Evolutionary conservation across 2,797 vertebrate species (phyloP), one percentile per base, ranked within the genome.

Genomic region (Ara ararauna): DNA sequence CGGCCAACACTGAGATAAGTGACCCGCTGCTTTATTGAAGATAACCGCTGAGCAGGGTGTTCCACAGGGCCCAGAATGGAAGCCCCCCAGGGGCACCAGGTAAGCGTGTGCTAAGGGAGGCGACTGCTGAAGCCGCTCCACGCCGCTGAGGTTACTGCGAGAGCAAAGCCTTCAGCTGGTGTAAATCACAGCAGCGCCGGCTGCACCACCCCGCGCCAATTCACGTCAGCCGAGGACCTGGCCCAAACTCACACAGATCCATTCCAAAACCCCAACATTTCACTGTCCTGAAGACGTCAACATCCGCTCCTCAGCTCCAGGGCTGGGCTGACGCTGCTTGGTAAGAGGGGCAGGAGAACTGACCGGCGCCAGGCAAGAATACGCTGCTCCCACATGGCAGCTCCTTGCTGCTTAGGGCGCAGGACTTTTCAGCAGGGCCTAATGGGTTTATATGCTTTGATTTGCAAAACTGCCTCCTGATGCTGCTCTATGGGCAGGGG

Each of bases 271-370:
- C 16, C 16, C 32, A 4, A 17, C 0, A 14, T 72, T 89, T 88
- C 53, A 47, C 87, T 78, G 92, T 92, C 76, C 70, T 73, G 94
- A 30, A 94, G 96, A 97, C 54, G 73, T 92, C 95, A 91, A 50
- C 50, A 3, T 73, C 92, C 78, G 51, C 75, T 91, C 76, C 85
- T 60, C 82, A 60, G 89, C 82, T 81, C 8, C 4, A 16, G 6
- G 16, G 84, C 66, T 17, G 32, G 42, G 71, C 79, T 48, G 61
- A 80, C 40, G 60, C 79, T 0, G 8, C 30, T 11, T 9, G 5
- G 82, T 16, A 6, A 27, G 83, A 85, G 68, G 62, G 78, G 87
- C 87, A 87, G 58, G 65, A 58, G 79, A 27, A 56, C 34, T 62
- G 32, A 58, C 48, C 70, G 77, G 85, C 87, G 47, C 19, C 36